These are phyloP conservation scores for Tigriopus californicus DNA, from an alignment of 2,888 invertebrate genomes.

Conservation along the genomic window DNA sequence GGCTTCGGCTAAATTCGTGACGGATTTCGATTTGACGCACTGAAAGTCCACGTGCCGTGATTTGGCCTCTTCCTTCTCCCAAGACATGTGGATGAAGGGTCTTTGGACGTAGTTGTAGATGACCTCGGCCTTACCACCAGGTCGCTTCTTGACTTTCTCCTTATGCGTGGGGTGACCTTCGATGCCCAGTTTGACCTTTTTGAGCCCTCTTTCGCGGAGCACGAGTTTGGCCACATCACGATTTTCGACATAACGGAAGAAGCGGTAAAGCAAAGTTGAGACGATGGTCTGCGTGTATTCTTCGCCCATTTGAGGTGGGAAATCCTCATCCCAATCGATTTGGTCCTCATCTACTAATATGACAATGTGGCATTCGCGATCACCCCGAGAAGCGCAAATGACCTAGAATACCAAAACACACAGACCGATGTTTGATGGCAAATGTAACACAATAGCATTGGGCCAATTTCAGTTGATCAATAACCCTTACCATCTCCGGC, in stretches of 20 bases:
- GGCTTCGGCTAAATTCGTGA: constrained; percentile 86
- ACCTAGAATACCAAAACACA: constrained; percentile 31
- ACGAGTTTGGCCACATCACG: constrained; percentile 97
- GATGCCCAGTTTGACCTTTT: constrained; percentile 89
- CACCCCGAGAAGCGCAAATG: constrained; percentile 73
- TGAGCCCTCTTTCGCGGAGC: constrained; percentile 90
- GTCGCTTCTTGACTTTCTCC: constrained; percentile 87
- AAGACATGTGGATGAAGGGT: constrained; percentile 96
- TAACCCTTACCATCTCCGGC: constrained; percentile 73
- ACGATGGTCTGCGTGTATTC: constrained; percentile 94
- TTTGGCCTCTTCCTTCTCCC: constrained; percentile 99
- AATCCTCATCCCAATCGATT: constrained; percentile 96
- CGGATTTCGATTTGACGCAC: constrained; percentile 93
- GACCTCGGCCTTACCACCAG: constrained; percentile 64
- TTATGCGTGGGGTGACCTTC: constrained; percentile 99
- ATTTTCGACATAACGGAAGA: constrained; percentile 96
- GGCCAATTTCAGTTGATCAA: no score
- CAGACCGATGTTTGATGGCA: no score
- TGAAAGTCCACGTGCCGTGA: constrained; percentile 96
- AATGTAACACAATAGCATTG: no score
- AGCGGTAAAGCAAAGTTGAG: constrained; percentile 85
- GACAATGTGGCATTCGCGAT: constrained; percentile 93
- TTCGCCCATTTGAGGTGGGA: constrained; percentile 98
- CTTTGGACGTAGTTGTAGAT: constrained; percentile 99
- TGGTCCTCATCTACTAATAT: constrained; percentile 66